Evolutionary conservation across 2,888 invertebrate species (phyloP), one percentile per base, ranked within the genome.

Genomic region (Lysandra bellargus): DNA sequence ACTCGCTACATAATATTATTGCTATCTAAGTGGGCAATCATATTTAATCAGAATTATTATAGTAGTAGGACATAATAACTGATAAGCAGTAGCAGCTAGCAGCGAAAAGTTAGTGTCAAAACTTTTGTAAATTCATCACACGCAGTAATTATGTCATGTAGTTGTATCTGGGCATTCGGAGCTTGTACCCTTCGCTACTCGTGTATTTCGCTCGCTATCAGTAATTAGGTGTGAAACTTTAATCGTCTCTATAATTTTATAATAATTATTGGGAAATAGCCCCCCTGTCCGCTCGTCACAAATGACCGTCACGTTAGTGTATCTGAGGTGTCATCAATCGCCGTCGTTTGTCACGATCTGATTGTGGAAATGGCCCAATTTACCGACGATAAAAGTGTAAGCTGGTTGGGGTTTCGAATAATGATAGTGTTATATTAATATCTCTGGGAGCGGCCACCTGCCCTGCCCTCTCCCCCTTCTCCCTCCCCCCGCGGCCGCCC

Each of bases 381-480:
- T 69, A 69, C 33, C 69, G 69, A 33, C 69, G 33, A 69, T 69
- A 69, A 69, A 37, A 37, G 33, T 37, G 69, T 69, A 69, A 69
- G 69, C 37, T 37, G 33, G 69, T 37, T 37, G 69, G 64, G 69
- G 69, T 17, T 33, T 69, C 3, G 17, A 69, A 69, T 69, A 69
- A 69, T 69, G 33, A 69, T 69, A 69, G 69, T 69, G 69, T 69
- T 69, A 69, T 69, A 69, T 69, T 33, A 69, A 69, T 69, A 69
- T 69, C 69, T 69, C 69, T 69, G 69, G 69, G 69, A 69, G 37
- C 69, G 1, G 33, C 69, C 69, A 69, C 33, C 69, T 69, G 69
- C 33, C 33, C 4, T 14, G 14, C 69, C 12, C 69, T 4, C 69
- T 4, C 33, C 33, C 30, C 64, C 64, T 6, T 30, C 64, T 12